phyloP scores from a whole-genome alignment of 2,888 invertebrate species.

The Entomobrya multifasciata region DNA sequence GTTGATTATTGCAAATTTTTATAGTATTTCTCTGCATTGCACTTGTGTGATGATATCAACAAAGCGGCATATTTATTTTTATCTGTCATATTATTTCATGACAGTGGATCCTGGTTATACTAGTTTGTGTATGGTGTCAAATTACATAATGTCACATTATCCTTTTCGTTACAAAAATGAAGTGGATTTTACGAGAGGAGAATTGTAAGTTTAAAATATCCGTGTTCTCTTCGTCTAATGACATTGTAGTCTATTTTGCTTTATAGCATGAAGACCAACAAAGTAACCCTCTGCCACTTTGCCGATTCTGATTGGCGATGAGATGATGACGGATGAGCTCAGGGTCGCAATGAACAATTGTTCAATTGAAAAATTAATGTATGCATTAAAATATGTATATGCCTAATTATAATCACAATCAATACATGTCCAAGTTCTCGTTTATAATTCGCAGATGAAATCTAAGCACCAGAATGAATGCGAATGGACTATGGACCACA shows the following conservation, averaged over 20 bases:
- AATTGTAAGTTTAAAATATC: not conserved
- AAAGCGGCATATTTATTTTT: not conserved
- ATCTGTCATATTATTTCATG: not conserved
- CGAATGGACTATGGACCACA: too few species aligned
- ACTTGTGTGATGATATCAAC: not conserved
- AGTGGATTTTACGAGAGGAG: not conserved
- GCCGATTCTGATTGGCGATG: too few species aligned
- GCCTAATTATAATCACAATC: not conserved
- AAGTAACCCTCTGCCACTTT: not conserved
- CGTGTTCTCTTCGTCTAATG: not conserved
- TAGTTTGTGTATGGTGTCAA: constrained; percentile 24
- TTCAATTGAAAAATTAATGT: constrained; percentile 40
- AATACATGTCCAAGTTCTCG: not conserved
- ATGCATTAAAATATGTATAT: not conserved
- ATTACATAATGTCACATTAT: constrained; percentile 37
- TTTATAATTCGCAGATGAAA: constrained; percentile 22
- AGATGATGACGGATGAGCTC: constrained; percentile 38
- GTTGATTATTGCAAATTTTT: constrained; percentile 7
- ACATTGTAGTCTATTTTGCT: too few species aligned
- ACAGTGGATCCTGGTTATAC: constrained; percentile 10
- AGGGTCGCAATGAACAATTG: constrained; percentile 31
- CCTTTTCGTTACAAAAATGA: constrained; percentile 3
- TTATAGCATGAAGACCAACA: not conserved
- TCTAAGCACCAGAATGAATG: too few species aligned
- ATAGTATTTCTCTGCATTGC: not conserved